phyloP scores from a whole-genome alignment of 2,113 vertebrate genomes.

The Ptyas mucosa region DNA sequence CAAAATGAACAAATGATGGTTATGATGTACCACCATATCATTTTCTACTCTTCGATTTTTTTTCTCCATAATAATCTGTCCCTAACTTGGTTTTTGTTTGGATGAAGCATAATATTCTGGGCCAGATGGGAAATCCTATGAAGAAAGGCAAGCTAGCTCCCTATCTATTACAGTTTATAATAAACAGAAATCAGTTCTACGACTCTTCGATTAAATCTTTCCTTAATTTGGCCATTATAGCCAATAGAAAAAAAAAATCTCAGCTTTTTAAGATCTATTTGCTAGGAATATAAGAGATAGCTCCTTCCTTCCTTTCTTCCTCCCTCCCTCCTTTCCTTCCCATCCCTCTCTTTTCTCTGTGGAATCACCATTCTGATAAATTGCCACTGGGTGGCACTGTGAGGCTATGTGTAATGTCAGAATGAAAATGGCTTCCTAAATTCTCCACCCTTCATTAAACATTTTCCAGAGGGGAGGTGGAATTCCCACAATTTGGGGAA shows the following conservation, averaged over 20 bases:
- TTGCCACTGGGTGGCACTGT: not conserved
- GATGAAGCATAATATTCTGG: not conserved
- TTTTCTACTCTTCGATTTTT: not conserved
- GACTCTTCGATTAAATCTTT: not conserved
- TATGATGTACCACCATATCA: not conserved
- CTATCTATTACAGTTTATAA: not conserved
- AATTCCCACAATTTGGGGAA: not conserved
- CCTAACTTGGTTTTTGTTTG: not conserved
- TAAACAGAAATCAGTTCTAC: not conserved
- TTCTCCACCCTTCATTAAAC: not conserved
- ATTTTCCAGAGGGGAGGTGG: not conserved
- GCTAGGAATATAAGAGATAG: not conserved
- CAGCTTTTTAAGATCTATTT: not conserved
- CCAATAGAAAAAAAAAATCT: not conserved
- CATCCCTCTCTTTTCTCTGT: not conserved
- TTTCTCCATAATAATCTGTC: not conserved
- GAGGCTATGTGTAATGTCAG: not conserved
- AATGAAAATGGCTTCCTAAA: not conserved
- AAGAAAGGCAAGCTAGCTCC: not conserved
- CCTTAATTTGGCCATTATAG: not conserved
- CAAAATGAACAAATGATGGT: not conserved
- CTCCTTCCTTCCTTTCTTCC: not conserved
- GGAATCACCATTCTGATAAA: not conserved
- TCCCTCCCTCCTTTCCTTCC: not conserved
- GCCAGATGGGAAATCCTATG: not conserved